Conservation (phyloP, 2,113 vertebrate species). For the Corvus moneduloides region DNA sequence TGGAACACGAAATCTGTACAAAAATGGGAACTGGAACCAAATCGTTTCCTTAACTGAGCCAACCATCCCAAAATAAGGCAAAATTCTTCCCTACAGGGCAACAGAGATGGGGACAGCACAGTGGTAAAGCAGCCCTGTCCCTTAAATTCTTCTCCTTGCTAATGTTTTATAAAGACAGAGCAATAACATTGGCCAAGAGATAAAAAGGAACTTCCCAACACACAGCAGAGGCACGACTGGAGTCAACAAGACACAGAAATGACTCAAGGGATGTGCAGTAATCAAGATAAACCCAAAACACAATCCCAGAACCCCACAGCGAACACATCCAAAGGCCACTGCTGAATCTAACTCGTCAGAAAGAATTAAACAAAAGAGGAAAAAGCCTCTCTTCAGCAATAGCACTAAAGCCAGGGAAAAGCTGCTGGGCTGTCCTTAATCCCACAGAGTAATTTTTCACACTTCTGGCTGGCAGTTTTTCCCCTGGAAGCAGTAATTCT, state of each 20-base stretch:
- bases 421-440: background rate
- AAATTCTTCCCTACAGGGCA: background rate
- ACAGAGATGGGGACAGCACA: background rate
- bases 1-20: background rate
- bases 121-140: rapidly evolving
- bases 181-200: background rate
- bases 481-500: slow-evolving; percentile 12
- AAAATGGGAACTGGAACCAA: background rate
- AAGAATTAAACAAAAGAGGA: background rate
- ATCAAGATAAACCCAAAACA: background rate
- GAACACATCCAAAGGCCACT: background rate
- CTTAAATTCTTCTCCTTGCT: background rate
- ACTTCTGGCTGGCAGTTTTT: background rate
- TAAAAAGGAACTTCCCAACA: background rate
- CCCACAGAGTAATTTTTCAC: background rate
- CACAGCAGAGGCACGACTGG: background rate
- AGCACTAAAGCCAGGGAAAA: background rate
- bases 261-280: background rate
- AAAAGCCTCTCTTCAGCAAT: background rate
- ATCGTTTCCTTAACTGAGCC: background rate
- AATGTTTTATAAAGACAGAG: background rate
- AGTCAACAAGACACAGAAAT: background rate
- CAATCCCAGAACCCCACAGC: background rate
- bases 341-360: background rate
- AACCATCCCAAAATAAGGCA: background rate